Evolutionary conservation across 2,888 invertebrate genomes (phyloP).

Genomic region (Ethmia dodecea): DNA sequence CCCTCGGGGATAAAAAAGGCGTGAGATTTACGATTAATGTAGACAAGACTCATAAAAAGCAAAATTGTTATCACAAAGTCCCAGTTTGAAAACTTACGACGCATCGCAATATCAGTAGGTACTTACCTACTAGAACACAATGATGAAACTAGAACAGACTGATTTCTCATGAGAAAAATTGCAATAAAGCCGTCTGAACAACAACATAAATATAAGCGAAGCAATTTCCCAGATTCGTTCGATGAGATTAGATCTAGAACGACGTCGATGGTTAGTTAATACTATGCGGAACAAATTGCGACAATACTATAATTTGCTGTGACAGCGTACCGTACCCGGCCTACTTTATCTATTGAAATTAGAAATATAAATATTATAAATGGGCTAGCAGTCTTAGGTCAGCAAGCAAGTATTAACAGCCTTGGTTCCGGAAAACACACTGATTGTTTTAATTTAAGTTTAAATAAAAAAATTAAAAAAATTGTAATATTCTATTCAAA

Average conservation of each 20-base stretch:
- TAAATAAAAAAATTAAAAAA: too few species aligned
- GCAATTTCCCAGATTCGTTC: constrained; percentile 61
- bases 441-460: too few species aligned
- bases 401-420: too few species aligned
- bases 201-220: constrained; percentile 51
- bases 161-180: constrained; percentile 56
- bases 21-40: too few species aligned
- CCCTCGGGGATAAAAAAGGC: too few species aligned
- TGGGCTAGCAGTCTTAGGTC: too few species aligned
- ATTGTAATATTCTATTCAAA: too few species aligned
- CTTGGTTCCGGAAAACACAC: neutral
- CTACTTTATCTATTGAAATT: constrained; percentile 35
- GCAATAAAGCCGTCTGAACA: constrained; percentile 38
- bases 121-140: constrained; percentile 27
- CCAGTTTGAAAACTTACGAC: too few species aligned
- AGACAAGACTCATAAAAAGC: too few species aligned
- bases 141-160: constrained; percentile 39
- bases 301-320: constrained; percentile 27
- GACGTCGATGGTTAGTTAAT: constrained; percentile 46
- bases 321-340: constrained; percentile 42
- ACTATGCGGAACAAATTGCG: constrained; percentile 26
- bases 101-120: too few species aligned
- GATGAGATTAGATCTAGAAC: constrained; percentile 54
- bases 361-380: too few species aligned
- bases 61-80: too few species aligned